Conservation (phyloP, 2,888 invertebrate genomes). For the Andrena camellia region DNA sequence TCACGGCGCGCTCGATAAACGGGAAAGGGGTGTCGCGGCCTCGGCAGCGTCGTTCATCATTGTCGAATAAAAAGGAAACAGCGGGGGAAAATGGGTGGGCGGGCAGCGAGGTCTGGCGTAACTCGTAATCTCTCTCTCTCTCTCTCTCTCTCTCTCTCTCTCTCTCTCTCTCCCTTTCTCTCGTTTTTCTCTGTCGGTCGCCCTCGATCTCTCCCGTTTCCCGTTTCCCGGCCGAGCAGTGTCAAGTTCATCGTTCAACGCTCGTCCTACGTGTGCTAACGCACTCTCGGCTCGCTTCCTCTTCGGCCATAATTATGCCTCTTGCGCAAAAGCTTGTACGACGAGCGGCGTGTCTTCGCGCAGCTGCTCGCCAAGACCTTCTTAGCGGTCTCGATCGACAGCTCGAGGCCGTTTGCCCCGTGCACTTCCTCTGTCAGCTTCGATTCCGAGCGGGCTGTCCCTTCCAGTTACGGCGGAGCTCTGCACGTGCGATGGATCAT, state of each 20-base stretch:
- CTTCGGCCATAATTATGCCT: conserved; percentile 76
- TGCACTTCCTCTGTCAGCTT: conserved; percentile 41
- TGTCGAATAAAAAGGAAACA: conserved; percentile 13
- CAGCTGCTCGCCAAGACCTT: conserved; percentile 67
- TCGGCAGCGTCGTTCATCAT: conserved; percentile 21
- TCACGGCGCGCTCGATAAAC: conserved; percentile 21
- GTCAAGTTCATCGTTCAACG: conserved; percentile 80
- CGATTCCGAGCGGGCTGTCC: conserved; percentile 15
- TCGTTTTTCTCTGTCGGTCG: neutral
- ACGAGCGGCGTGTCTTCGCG: conserved; percentile 67
- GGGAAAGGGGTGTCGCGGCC: conserved; percentile 3
- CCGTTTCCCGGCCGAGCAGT: conserved; percentile 61
- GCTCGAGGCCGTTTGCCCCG: conserved; percentile 67
- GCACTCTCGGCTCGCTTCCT: conserved; percentile 75
- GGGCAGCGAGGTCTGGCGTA: neutral
- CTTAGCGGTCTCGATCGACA: conserved; percentile 69
- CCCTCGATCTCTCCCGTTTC: conserved; percentile 32
- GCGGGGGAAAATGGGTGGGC: conserved; percentile 33
- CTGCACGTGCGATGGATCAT: neutral
- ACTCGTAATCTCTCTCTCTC: conserved; percentile 25
- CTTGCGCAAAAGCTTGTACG: conserved; percentile 74
- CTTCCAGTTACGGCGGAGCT: conserved; percentile 17
- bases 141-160: too few species aligned
- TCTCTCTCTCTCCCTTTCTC: neutral
- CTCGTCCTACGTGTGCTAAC: conserved; percentile 78